Evolutionary conservation across 1,140 invertebrate genomes (phyloP), one percentile per base, ranked within the genome.

Genomic region (Drosophila miranda): DNA sequence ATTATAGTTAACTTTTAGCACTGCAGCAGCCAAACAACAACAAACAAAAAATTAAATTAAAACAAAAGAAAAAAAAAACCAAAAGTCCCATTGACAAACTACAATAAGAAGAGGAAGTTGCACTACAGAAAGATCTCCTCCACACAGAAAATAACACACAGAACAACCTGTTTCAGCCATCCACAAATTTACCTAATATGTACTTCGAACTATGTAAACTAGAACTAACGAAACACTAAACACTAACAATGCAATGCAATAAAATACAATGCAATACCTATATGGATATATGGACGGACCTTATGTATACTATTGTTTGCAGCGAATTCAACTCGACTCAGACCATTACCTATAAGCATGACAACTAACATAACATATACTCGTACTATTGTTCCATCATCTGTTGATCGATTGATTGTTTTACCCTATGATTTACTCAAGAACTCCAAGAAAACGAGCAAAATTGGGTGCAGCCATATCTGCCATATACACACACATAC

Each of bases 141-240:
- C 74, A 76, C 34, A 56, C 62, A 48, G 64, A 66, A 57, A 21
- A 8, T 21, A 44, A 13, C 58, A 59, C 49, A 62, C 53, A 48
- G 55, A 57, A 42, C 44, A 78, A 78, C 58, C 60, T 68, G 64
- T 68, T 68, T 68, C 62, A 68, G 62, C 45, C 64, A 68, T 63
- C 78, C 73, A 81, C 78, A 81, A 82, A 81, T 81, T 81, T 82
- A 81, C 78, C 78, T 74, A 76, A 46, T 58, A 19, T 19, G 19
- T 19, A 16, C 34, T 38, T 38, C 1, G 11, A 58, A 58, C 45
- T 70, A 48, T 46, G 38, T 16, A 56, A 56, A 68, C 61, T 43
- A 69, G 11, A 7, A 48, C 6, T 26, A 26, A 26, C 23, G 23
- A 26, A 26, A 26, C 23, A 26, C 21, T 13, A 46, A n/a, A 42